These are phyloP conservation scores for Sturmia bella DNA, from an alignment of 2,888 invertebrate species.

Conservation along the genomic window DNA sequence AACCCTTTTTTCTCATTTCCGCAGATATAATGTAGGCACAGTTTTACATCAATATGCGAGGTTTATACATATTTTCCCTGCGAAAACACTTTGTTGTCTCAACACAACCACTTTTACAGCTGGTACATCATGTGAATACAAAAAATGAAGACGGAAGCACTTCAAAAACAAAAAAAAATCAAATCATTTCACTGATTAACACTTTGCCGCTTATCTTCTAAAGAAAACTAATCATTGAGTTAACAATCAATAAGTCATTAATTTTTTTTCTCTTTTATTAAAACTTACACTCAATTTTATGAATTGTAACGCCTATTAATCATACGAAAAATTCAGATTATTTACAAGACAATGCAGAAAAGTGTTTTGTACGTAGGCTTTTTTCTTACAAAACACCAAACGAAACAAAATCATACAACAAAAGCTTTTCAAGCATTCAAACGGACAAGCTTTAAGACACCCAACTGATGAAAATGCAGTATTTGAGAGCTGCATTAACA, in stretches of 20 bases:
- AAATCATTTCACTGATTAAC: neutral
- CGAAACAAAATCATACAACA: constrained; percentile 31
- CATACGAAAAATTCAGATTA: constrained; percentile 44
- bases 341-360: constrained; percentile 59
- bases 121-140: neutral
- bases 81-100: too few relatives aligned
- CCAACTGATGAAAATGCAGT: constrained; percentile 35
- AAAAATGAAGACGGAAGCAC: constrained; percentile 27
- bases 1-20: too few relatives aligned
- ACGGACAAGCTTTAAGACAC: constrained; percentile 31
- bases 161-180: neutral
- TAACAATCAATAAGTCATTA: constrained; percentile 30
- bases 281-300: constrained; percentile 12
- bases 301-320: constrained; percentile 43
- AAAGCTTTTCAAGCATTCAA: neutral
- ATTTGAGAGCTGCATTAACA: constrained; percentile 16
- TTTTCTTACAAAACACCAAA: constrained; percentile 19
- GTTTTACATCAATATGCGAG: too few relatives aligned
- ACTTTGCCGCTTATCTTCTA: neutral
- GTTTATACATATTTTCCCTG: too few relatives aligned
- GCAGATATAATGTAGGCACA: too few relatives aligned
- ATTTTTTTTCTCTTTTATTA: constrained; percentile 24
- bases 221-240: constrained; percentile 5
- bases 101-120: too few relatives aligned
- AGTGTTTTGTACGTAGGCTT: constrained; percentile 50